Percentiles rank a stretch among this genome's conserved stretches.
Evolutionary conservation across 2,797 vertebrate genomes (phyloP).

Genomic region (Hypotaenidia philippensis): DNA sequence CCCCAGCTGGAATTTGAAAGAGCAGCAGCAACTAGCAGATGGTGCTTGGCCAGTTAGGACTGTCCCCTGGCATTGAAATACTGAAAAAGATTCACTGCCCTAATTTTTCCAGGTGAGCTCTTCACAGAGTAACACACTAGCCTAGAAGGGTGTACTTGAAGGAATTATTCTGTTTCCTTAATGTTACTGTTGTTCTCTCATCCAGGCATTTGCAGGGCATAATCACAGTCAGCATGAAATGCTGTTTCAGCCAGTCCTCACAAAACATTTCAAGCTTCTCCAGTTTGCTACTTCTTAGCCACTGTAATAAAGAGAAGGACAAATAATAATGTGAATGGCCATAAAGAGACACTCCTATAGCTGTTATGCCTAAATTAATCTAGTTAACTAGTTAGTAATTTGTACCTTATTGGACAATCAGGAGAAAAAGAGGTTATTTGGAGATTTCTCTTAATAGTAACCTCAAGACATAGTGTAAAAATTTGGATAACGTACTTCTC

Average conservation of each 20-base stretch:
- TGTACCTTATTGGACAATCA: not conserved
- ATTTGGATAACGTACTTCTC: not conserved
- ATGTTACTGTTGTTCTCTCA: not conserved
- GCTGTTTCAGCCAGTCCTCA: not conserved
- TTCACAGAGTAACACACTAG: not conserved
- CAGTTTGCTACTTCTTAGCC: not conserved
- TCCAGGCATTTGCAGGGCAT: not conserved
- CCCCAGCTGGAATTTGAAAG: not conserved
- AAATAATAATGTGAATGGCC: not conserved
- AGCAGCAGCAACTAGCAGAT: not conserved
- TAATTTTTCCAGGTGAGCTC: not conserved
- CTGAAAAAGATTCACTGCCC: not conserved
- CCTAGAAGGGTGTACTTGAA: not conserved
- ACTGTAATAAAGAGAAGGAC: not conserved
- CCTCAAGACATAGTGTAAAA: not conserved
- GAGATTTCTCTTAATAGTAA: not conserved
- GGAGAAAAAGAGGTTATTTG: not conserved
- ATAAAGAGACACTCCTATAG: not conserved
- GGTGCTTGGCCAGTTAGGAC: not conserved
- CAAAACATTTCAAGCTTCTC: not conserved
- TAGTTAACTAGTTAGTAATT: not conserved
- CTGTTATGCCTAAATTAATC: not conserved
- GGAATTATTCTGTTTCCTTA: not conserved
- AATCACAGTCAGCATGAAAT: not conserved
- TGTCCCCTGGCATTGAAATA: not conserved